Percentiles rank a stretch among this genome's conserved stretches.
phyloP scores from a whole-genome alignment of 2,888 invertebrate genomes.

The Sarcophaga rosellei region DNA sequence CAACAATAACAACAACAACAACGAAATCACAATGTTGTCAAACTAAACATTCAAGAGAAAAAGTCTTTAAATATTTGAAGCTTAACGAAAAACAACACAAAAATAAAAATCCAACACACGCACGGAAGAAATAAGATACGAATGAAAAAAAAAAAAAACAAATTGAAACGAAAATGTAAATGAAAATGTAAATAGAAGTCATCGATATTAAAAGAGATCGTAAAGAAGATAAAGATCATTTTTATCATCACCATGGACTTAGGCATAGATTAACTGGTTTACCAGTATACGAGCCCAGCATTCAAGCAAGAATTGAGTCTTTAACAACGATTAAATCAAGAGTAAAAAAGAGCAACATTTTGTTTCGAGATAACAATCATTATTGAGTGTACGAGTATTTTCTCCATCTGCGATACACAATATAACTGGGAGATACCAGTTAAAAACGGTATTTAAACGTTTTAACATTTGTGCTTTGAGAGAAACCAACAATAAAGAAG shows the following conservation, averaged over 20 bases:
- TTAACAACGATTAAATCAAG: slow-evolving; percentile 28
- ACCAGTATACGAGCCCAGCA: not conserved
- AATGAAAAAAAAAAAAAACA: too few species aligned
- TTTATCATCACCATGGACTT: not conserved
- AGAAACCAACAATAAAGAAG: not conserved
- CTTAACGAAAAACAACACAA: slow-evolving; percentile 3
- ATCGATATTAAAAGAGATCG: slow-evolving; percentile 39
- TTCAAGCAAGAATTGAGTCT: slow-evolving; percentile 15
- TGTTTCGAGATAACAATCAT: not conserved
- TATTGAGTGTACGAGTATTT: not conserved
- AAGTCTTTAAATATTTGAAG: slow-evolving; percentile 51
- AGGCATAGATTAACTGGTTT: slow-evolving; percentile 50
- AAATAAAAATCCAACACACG: not conserved
- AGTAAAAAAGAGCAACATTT: not conserved
- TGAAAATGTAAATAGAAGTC: slow-evolving; percentile 40
- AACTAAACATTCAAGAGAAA: slow-evolving; percentile 47
- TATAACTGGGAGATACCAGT: not conserved
- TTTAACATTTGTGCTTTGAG: not conserved
- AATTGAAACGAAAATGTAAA: not conserved
- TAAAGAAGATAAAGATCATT: slow-evolving; percentile 52
- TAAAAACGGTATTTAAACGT: not conserved
- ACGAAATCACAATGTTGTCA: slow-evolving; percentile 45
- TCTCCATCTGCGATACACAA: not conserved
- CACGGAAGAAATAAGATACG: too few species aligned
- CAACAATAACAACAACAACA: slow-evolving; percentile 31